A percentile compares a stretch with the other conserved stretches of the same genome.
Evolutionary conservation across 2,888 invertebrate species (phyloP).

Genomic region (Cylindroiulus punctatus): DNA sequence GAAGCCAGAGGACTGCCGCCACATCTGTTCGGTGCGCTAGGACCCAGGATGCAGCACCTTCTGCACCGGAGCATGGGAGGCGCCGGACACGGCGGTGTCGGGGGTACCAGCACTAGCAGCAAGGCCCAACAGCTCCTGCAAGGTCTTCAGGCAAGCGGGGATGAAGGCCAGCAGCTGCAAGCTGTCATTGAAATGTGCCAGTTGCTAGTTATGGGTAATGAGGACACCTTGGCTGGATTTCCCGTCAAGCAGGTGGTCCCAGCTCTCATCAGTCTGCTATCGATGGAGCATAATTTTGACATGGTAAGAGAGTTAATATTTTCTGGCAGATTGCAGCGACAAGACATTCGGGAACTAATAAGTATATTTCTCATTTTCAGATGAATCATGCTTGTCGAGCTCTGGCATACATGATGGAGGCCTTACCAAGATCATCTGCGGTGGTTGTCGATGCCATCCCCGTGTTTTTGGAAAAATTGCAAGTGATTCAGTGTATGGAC

Average conservation of each 20-base stretch:
- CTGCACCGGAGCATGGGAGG: slow-evolving; percentile 94
- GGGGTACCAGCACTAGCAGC: slow-evolving; percentile 66
- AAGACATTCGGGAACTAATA: background rate
- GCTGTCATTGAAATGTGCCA: slow-evolving; percentile 99
- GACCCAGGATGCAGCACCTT: slow-evolving; percentile 95
- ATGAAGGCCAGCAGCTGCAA: slow-evolving; percentile 95
- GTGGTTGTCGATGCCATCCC: slow-evolving; percentile 98
- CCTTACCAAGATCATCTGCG: slow-evolving; percentile 93
- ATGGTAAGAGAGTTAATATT: slow-evolving; percentile 72
- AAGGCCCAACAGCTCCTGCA: slow-evolving; percentile 94
- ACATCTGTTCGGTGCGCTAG: slow-evolving; percentile 93
- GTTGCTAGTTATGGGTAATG: slow-evolving; percentile 98
- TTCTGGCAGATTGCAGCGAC: too few species aligned
- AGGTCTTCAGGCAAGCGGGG: slow-evolving; percentile 90
- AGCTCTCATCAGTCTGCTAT: slow-evolving; percentile 88
- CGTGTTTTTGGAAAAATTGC: slow-evolving; percentile 94
- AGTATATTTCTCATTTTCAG: slow-evolving; percentile 65
- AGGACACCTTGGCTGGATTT: slow-evolving; percentile 97
- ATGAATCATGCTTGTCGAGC: slow-evolving; percentile 99
- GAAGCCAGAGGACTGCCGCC: slow-evolving; percentile 97
- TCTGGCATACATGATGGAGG: slow-evolving; percentile 99
- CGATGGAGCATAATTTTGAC: slow-evolving; percentile 99
- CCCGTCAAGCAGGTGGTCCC: slow-evolving; percentile 98
- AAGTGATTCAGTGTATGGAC: slow-evolving; percentile 99
- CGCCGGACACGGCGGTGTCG: slow-evolving; percentile 36